Base-by-base conservation (phyloP, 2,797 vertebrate species). In the Enteromius treurensis region DNA sequence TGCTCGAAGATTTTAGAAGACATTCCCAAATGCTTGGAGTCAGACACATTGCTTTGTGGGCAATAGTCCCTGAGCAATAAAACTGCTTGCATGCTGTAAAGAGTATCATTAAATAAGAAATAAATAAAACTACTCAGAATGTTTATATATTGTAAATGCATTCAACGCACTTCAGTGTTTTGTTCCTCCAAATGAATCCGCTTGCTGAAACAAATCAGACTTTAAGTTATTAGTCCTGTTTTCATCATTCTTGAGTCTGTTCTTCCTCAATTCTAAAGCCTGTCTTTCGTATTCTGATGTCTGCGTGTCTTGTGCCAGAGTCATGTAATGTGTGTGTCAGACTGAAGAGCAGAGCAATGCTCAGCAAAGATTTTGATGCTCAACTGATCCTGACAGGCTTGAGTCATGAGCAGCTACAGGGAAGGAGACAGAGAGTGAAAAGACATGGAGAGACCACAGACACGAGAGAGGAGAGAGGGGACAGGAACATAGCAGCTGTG, bases 371-470 rank as follows among this genome's bases (percentile, higher is more conserved):
- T 32, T 84, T 60, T 79, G 84, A 82, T 26, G 37, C 51, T 70
- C 29, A 78, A 79, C 74, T 45, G 17, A 81, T 75, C 79, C 81
- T 79, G 87, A 88, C 78, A 87, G 78, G 75, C 29, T 62, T 78
- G 82, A 84, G 75, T 78, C 75, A 83, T 45, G 62, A 51, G 47
- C 5, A 73, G 9, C n/a, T 47, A 53, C 49, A 71, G 60, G 71
- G 65, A 80, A 80, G 58, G 78, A 77, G 74, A 77, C 47, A 32
- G 34, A 62, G n/a, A 83, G n/a, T n/a, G 47, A 68, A 40, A 40
- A 71, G 65, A 60, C n/a, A 37, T 1, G 3, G 26, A 81, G 19
- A 65, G 45, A 79, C 40, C 26, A 64, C 37, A 73, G 55, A 40
- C 10, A 26, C 23, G 32, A 77, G 73, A 64, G 29, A 77, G 81